These are phyloP conservation scores for Uropetala carovei DNA, from an alignment of 2,888 invertebrate species.

Conservation along the genomic window DNA sequence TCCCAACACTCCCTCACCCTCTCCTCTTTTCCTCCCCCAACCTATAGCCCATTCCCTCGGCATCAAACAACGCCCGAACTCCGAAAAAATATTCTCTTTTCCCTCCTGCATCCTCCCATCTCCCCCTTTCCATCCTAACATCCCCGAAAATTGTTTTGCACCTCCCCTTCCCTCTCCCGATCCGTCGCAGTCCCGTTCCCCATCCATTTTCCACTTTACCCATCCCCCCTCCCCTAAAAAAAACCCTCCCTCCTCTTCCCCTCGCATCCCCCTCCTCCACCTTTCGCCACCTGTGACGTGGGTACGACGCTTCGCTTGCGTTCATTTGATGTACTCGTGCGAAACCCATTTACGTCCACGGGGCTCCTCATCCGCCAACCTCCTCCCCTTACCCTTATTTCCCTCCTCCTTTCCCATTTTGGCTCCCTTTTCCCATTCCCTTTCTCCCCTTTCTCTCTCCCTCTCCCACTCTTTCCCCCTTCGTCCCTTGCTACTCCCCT, in stretches of 20 bases:
- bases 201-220: not conserved
- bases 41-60: not conserved
- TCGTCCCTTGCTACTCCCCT: not conserved
- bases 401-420: not conserved
- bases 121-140: not conserved
- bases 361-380: not conserved
- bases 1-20: not conserved
- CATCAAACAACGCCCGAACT: not conserved
- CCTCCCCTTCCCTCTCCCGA: not conserved
- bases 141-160: constrained; percentile 43
- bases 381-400: not conserved
- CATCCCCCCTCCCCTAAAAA: too few relatives aligned
- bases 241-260: not conserved
- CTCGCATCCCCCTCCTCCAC: not conserved
- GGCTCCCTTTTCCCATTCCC: not conserved
- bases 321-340: not conserved
- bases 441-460: not conserved
- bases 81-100: not conserved
- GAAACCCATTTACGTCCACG: not conserved
- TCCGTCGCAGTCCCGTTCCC: not conserved
- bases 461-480: not conserved
- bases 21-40: not conserved
- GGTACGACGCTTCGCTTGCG: not conserved
- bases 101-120: not conserved
- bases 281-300: not conserved